Conservation (phyloP, 92 coral and sea anemone genomes). For the Montipora capitata region DNA sequence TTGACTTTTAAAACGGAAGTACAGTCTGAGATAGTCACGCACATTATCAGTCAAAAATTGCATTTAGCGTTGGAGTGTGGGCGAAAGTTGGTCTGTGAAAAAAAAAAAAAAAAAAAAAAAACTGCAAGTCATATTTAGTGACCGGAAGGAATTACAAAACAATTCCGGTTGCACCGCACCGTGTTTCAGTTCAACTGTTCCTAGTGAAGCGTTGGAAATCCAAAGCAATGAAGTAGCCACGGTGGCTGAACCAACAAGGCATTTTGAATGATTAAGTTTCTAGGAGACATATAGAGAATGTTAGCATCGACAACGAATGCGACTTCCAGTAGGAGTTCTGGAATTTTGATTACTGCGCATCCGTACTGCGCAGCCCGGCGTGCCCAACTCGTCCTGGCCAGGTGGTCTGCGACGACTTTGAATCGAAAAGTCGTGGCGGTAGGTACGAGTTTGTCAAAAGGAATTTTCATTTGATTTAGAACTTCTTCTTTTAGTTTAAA, state of each 20-base stretch:
- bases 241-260: background rate
- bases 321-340: no score
- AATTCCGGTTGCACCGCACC: constrained; percentile 6
- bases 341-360: no score
- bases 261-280: constrained; percentile 22
- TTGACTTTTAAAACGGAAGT: background rate
- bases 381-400: no score
- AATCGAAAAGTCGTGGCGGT: no score
- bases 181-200: constrained; percentile 27
- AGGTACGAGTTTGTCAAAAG: no score
- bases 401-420: no score
- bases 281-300: no score
- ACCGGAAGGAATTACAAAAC: constrained; percentile 2
- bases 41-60: background rate
- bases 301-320: no score
- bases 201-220: constrained; percentile 40
- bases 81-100: background rate
- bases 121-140: background rate
- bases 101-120: background rate
- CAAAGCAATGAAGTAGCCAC: constrained; percentile 8
- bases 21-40: background rate
- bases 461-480: no score
- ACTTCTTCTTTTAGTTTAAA: no score
- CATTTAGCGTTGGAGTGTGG: background rate
- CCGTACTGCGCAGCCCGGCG: no score